Evolutionary conservation across 2,888 invertebrate genomes (phyloP).

Genomic region (Uropetala carovei): DNA sequence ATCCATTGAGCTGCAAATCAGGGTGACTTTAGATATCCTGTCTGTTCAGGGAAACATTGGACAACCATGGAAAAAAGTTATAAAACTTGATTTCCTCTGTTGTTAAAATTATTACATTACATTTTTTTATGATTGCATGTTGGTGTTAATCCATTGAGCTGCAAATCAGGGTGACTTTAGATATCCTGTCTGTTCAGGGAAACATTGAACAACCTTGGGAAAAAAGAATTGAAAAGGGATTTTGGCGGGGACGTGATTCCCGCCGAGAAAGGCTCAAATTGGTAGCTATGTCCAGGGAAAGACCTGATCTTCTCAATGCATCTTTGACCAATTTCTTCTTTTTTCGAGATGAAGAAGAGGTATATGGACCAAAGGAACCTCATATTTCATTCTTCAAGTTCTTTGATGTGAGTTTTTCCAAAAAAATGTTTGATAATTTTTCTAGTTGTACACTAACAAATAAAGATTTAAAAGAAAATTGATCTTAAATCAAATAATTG

Average conservation of each 20-base stretch:
- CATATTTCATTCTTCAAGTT: slow-evolving; percentile 95
- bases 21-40: slow-evolving; percentile 92
- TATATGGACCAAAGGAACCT: slow-evolving; percentile 91
- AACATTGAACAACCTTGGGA: slow-evolving; percentile 85
- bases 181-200: slow-evolving; percentile 93
- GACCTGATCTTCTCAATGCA: slow-evolving; percentile 91
- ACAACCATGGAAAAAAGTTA: slow-evolving; percentile 83
- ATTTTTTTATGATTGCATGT: too few relatives aligned
- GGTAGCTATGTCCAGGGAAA: slow-evolving; percentile 84
- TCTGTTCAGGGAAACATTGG: slow-evolving; percentile 91
- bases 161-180: slow-evolving; percentile 85
- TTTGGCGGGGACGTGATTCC: slow-evolving; percentile 97
- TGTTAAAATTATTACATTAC: too few relatives aligned
- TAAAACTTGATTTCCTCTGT: too few relatives aligned
- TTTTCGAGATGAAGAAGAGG: slow-evolving; percentile 87
- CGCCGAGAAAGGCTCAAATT: slow-evolving; percentile 89
- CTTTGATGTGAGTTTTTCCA: slow-evolving; percentile 86
- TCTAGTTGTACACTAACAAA: too few relatives aligned
- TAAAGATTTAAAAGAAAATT: too few relatives aligned
- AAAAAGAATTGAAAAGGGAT: slow-evolving; percentile 84
- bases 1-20: too few relatives aligned
- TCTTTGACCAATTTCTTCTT: slow-evolving; percentile 98
- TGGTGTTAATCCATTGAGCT: neutral
- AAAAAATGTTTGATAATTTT: neutral
- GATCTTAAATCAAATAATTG: too few relatives aligned